These are phyloP conservation scores for Nicator chloris DNA, from an alignment of 2,113 vertebrate genomes.

Conservation along the genomic window DNA sequence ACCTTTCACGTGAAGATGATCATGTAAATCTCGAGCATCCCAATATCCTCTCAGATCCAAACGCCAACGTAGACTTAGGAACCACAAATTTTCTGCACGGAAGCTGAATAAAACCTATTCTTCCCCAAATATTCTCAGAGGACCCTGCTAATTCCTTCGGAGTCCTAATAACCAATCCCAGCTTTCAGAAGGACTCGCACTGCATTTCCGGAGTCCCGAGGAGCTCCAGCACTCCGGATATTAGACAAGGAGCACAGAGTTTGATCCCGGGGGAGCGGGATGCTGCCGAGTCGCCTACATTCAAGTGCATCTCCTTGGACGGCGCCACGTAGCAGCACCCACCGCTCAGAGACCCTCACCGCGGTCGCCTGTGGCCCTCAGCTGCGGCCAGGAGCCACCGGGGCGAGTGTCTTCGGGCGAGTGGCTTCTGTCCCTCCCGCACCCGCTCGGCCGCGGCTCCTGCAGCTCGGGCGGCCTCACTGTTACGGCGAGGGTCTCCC, in stretches of 20 bases:
- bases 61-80: neutral
- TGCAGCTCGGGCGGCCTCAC: neutral
- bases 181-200: neutral
- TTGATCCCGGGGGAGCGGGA: neutral
- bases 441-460: neutral
- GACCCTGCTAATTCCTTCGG: neutral
- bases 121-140: neutral
- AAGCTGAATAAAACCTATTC: neutral
- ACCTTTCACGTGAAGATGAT: neutral
- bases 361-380: neutral
- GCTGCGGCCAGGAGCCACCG: accelerated
- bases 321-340: neutral
- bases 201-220: neutral
- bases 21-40: neutral
- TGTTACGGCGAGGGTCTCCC: accelerated
- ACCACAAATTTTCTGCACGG: neutral
- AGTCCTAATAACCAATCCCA: neutral
- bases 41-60: neutral
- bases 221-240: neutral
- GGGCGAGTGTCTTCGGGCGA: neutral
- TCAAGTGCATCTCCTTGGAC: neutral
- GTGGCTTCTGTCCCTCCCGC: neutral
- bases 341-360: neutral
- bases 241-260: neutral
- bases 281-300: accelerated